Evolutionary conservation across 64 coral and sea anemone species (phyloP).

Genomic region (Acropora tenuis): DNA sequence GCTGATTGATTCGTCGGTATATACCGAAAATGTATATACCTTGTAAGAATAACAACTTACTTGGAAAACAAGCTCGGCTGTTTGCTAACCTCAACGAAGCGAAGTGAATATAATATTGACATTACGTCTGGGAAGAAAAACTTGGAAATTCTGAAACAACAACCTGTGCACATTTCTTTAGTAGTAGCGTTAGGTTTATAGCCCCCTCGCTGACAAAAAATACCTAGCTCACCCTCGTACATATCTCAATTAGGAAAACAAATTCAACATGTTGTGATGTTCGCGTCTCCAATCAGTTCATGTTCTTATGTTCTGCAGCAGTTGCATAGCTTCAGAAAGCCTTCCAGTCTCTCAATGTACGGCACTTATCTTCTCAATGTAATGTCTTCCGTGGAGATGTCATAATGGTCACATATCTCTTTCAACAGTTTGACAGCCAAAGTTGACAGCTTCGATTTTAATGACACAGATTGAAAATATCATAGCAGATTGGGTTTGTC

Average conservation of each 20-base stretch:
- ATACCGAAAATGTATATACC: neutral
- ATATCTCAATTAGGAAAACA: neutral
- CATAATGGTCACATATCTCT: slow-evolving; percentile 61
- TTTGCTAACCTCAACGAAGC: neutral
- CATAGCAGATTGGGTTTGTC: slow-evolving; percentile 65
- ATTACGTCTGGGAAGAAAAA: neutral
- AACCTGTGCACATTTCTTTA: neutral
- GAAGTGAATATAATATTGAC: neutral
- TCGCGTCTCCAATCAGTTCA: neutral
- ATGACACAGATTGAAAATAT: slow-evolving; percentile 64
- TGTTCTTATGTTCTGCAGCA: slow-evolving; percentile 54
- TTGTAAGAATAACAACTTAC: neutral
- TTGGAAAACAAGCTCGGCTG: neutral
- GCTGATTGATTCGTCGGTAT: neutral
- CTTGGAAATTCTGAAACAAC: neutral
- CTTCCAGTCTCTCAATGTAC: slow-evolving; percentile 39
- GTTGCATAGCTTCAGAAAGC: slow-evolving; percentile 50
- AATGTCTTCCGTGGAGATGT: slow-evolving; percentile 40
- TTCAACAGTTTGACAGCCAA: slow-evolving; percentile 71
- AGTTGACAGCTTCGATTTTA: slow-evolving; percentile 50
- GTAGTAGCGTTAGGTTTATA: neutral
- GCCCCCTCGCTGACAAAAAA: slow-evolving; percentile 4
- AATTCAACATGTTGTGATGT: neutral
- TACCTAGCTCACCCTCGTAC: neutral
- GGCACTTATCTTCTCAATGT: slow-evolving; percentile 47